These are phyloP conservation scores for Hypanus sabinus DNA, from an alignment of 2,113 vertebrate genomes.

Conservation along the genomic window DNA sequence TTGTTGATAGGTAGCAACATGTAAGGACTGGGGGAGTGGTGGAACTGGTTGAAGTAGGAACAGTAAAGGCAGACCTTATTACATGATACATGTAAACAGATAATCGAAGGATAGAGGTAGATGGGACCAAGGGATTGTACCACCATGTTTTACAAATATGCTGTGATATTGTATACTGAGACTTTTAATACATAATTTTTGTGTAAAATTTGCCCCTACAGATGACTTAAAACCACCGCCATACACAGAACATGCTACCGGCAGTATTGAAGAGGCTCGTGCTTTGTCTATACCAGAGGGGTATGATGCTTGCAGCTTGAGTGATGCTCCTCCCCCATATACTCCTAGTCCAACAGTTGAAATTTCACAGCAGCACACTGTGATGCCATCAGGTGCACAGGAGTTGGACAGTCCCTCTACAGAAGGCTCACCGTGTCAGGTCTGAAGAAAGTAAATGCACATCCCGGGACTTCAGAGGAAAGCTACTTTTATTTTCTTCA, in stretches of 20 bases:
- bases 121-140: too few relatives aligned
- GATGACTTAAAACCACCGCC: slow-evolving; percentile 72
- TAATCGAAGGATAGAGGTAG: too few relatives aligned
- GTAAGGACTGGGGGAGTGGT: too few relatives aligned
- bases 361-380: slow-evolving; percentile 17
- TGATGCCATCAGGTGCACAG: slow-evolving; percentile 24
- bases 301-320: slow-evolving; percentile 50
- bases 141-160: neutral
- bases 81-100: too few relatives aligned
- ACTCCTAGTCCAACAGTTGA: slow-evolving; percentile 46
- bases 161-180: neutral
- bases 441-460: slow-evolving; percentile 23
- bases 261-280: slow-evolving; percentile 42
- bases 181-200: neutral
- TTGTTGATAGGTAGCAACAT: too few relatives aligned
- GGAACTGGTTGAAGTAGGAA: too few relatives aligned
- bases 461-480: slow-evolving; percentile 9
- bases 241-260: slow-evolving; percentile 62
- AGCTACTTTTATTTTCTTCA: neutral
- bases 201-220: slow-evolving; percentile 29
- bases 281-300: slow-evolving; percentile 51
- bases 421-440: slow-evolving; percentile 24
- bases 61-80: too few relatives aligned
- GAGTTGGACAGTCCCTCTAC: neutral
- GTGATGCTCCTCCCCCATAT: slow-evolving; percentile 67